A percentile compares a stretch with the other conserved stretches of the same genome.
phyloP scores from a whole-genome alignment of 2,888 invertebrate genomes.

The Sarcophaga variegata region DNA sequence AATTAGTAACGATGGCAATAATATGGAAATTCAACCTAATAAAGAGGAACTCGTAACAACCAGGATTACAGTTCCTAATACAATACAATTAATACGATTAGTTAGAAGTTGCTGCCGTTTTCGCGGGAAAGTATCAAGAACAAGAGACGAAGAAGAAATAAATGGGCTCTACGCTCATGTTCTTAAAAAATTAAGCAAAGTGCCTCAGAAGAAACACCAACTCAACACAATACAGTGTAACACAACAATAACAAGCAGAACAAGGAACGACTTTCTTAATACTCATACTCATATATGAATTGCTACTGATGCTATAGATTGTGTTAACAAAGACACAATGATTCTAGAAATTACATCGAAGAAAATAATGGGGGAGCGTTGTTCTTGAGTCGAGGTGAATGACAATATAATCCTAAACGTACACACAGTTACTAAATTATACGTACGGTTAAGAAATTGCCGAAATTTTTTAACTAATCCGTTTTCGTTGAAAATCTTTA shows the following conservation, averaged over 20 bases:
- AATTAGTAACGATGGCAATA: slow-evolving; percentile 60
- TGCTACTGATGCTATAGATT: neutral
- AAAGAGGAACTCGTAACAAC: neutral
- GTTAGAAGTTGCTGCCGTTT: no score
- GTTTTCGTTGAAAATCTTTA: no score
- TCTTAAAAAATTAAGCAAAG: slow-evolving; percentile 64
- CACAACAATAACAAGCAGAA: neutral
- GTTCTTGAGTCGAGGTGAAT: slow-evolving; percentile 63
- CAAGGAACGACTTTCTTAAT: neutral
- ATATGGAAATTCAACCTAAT: slow-evolving; percentile 47
- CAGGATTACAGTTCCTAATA: neutral
- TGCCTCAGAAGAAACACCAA: slow-evolving; percentile 12
- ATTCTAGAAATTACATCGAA: slow-evolving; percentile 1
- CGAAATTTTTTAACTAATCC: no score
- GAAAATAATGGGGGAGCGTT: slow-evolving; percentile 31
- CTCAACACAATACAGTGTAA: no score
- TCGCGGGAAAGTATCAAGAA: neutral
- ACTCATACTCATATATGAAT: neutral
- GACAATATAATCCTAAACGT: slow-evolving; percentile 66
- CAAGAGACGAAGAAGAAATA: slow-evolving; percentile 1
- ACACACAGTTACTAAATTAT: no score
- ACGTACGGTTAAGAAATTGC: no score
- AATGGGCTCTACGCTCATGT: neutral
- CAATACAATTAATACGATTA: neutral
- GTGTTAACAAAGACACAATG: slow-evolving; percentile 22